Evolutionary conservation across 1,140 invertebrate genomes (phyloP).

Genomic region (Parapsyche elsis): DNA sequence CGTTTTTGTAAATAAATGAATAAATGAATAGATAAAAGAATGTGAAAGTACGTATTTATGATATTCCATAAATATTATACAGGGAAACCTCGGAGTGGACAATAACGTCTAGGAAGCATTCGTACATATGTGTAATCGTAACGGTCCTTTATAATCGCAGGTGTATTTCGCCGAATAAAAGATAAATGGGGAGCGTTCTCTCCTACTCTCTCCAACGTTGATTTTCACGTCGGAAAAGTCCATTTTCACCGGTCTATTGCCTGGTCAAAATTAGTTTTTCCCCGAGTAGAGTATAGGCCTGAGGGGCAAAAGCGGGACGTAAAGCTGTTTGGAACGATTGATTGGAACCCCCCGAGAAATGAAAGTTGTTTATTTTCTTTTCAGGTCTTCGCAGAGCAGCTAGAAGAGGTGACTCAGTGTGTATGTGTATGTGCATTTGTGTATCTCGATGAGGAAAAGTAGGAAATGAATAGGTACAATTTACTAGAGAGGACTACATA

Average conservation of each 20-base stretch:
- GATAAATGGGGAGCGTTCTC: conserved; percentile 32
- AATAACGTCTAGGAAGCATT: too few relatives aligned
- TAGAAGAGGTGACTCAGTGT: too few relatives aligned
- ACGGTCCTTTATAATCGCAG: conserved; percentile 14
- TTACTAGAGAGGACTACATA: background rate
- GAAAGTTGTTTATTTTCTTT: conserved; percentile 48
- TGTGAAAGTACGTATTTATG: too few relatives aligned
- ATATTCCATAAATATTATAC: too few relatives aligned
- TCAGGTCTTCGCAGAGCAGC: background rate
- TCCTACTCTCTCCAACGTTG: background rate
- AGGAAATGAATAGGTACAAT: conserved; percentile 3
- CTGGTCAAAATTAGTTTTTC: conserved; percentile 47
- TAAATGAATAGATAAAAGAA: too few relatives aligned
- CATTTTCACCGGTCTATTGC: conserved; percentile 36
- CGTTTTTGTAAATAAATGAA: too few relatives aligned
- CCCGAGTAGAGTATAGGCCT: too few relatives aligned
- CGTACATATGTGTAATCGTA: too few relatives aligned
- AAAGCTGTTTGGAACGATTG: conserved; percentile 46
- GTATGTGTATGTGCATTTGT: background rate
- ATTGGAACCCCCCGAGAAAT: conserved; percentile 48
- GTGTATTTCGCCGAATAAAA: conserved; percentile 26
- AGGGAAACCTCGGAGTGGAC: too few relatives aligned
- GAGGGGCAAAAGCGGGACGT: background rate
- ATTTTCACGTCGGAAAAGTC: conserved; percentile 24
- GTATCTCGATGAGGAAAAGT: background rate